Base-by-base conservation (phyloP, 2,888 invertebrate genomes). In the Eurytoma californica region DNA sequence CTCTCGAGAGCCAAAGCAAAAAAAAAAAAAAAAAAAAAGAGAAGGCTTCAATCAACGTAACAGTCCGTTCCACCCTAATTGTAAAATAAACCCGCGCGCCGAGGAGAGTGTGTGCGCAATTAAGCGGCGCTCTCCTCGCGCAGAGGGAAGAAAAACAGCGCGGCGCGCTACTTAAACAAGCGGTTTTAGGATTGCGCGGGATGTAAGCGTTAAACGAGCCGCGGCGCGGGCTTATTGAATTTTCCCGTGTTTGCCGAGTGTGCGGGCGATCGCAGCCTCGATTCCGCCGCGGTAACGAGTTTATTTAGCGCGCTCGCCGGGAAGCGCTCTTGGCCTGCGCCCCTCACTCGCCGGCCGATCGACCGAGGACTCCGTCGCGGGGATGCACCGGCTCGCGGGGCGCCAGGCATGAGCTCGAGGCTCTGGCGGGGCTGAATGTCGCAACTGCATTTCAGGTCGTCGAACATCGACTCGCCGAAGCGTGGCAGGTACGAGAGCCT, bases 201-300 rank as follows among this genome's bases (percentile, higher is more conserved):
- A 53, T 4, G 53, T n/a, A n/a, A 53, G 53, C 53, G n/a, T 58
- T 24, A 58, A 58, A 24, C n/a, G 18, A 13, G 14, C 13, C 20
- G 24, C 20, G 7, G 53, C 51, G 69, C 13, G 75, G 77, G 80
- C 80, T 85, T 87, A 86, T 86, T 80, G 87, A 86, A 82, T 83
- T 83, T 81, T 67, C 30, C 72, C 82, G 60, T 85, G 83, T 86
- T 85, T 86, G 81, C 82, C 82, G 83, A 83, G 83, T 83, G 80
- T 83, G 83, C 72, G 78, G 66, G 84, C 85, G 86, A n/a, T n/a
- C 84, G 84, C 85, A 85, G 84, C 47, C 24, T n/a, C 53, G 55
- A 69, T 74, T 69, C 86, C 82, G 72, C 82, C n/a, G n/a, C 83
- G 84, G 85, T 87, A 88, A 87, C 84, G 84, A 87, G 86, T 86